Percentiles rank a stretch among this genome's conserved stretches.
Conservation (phyloP, 1,140 invertebrate genomes). For the Drosophila santomea region DNA sequence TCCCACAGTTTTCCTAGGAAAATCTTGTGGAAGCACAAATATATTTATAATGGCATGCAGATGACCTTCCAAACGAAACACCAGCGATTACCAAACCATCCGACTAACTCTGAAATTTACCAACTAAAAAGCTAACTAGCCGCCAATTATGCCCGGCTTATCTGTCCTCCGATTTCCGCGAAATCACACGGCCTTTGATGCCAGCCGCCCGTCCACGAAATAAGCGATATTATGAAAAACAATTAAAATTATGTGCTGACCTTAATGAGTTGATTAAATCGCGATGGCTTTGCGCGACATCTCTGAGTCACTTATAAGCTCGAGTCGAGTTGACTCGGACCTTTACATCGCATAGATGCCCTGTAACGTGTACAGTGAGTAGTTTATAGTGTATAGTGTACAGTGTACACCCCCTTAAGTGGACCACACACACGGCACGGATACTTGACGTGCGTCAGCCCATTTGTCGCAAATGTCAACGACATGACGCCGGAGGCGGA, state of each 20-base stretch:
- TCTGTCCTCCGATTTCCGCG: constrained; percentile 53
- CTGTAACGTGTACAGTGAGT: constrained; percentile 27
- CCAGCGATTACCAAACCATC: constrained; percentile 56
- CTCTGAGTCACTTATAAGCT: constrained; percentile 55
- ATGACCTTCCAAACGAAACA: constrained; percentile 39
- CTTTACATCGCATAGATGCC: constrained; percentile 40
- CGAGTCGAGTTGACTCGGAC: not conserved
- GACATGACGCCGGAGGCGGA: constrained; percentile 72
- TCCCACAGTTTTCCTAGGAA: constrained; percentile 54
- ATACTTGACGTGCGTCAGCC: constrained; percentile 75
- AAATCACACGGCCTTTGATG: constrained; percentile 58
- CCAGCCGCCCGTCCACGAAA: constrained; percentile 34
- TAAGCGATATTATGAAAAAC: constrained; percentile 59
- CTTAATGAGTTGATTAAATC: constrained; percentile 76
- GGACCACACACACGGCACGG: constrained; percentile 63
- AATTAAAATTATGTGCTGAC: constrained; percentile 74
- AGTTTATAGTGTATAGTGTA: no score
- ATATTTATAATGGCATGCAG: constrained; percentile 16
- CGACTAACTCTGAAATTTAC: constrained; percentile 28
- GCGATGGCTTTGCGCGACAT: constrained; percentile 15
- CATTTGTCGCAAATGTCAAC: constrained; percentile 81
- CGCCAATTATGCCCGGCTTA: constrained; percentile 75
- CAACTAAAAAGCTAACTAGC: constrained; percentile 73
- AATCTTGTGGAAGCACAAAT: constrained; percentile 23
- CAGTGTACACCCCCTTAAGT: constrained; percentile 60